These are phyloP conservation scores for Daphoenositta chrysoptera DNA, from an alignment of 2,113 vertebrate species.

Conservation along the genomic window DNA sequence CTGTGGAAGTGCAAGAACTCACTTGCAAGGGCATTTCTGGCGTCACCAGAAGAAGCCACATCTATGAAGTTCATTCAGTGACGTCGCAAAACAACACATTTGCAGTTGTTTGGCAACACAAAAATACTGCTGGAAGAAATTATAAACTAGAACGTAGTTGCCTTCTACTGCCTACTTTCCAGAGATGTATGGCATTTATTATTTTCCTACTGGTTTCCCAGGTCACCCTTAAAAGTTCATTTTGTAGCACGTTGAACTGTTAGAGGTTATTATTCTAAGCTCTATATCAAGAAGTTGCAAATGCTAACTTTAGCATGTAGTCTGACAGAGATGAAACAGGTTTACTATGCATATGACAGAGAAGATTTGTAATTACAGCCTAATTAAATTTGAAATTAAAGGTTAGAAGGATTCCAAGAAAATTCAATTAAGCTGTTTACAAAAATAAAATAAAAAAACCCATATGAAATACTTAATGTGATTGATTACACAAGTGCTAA, in stretches of 20 bases:
- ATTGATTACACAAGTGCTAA: neutral
- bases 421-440: constrained; percentile 30
- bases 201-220: neutral
- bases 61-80: neutral
- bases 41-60: neutral
- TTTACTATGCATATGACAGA: neutral
- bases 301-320: neutral
- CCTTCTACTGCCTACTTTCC: neutral
- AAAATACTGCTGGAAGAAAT: neutral
- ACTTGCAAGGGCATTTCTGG: neutral
- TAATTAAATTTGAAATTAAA: neutral
- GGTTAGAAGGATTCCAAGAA: neutral
- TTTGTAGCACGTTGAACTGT: neutral
- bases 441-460: neutral
- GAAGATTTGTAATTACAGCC: neutral
- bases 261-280: neutral
- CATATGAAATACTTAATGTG: neutral
- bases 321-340: neutral
- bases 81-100: accelerated
- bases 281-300: neutral
- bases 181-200: neutral
- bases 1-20: neutral
- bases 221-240: neutral
- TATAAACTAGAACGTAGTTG: neutral
- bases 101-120: neutral